Percentiles rank a stretch among this genome's conserved stretches.
phyloP scores from a whole-genome alignment of 35 echinoderm and acorn worm species.

The Hemicentrotus pulcherrimus region DNA sequence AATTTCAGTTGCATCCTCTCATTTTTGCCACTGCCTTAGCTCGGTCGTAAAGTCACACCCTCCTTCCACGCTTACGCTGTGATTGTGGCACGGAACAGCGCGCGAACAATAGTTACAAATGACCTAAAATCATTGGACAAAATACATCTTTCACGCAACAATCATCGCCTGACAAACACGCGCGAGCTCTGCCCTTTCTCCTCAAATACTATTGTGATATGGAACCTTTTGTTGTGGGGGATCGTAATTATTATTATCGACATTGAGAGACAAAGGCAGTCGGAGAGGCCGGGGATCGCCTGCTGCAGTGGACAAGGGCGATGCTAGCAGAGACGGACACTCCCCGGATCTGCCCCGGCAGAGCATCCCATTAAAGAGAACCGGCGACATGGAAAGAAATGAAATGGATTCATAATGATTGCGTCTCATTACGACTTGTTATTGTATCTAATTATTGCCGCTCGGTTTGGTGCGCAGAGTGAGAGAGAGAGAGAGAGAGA shows the following conservation, averaged over 20 bases:
- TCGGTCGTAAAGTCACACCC: too few species aligned
- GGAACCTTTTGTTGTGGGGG: neutral
- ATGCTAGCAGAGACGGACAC: neutral
- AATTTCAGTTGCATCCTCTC: too few species aligned
- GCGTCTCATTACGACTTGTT: constrained; percentile 23
- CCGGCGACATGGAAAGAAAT: constrained; percentile 23
- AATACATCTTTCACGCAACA: neutral
- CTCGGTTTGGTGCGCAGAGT: neutral
- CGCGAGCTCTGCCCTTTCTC: neutral
- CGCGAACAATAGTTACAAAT: neutral
- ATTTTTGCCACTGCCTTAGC: too few species aligned
- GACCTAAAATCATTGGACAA: neutral
- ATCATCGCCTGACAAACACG: neutral
- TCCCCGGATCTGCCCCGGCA: constrained; percentile 3
- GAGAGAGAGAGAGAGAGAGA: neutral
- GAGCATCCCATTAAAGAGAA: constrained; percentile 6
- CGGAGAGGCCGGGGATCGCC: neutral
- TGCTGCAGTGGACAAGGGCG: neutral
- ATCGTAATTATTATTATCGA: neutral
- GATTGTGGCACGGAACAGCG: neutral
- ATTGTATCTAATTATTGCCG: constrained; percentile 41
- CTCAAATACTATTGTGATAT: neutral
- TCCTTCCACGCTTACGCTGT: neutral
- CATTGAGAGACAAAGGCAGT: neutral
- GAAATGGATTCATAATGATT: constrained; percentile 38